Evolutionary conservation across 2,888 invertebrate species (phyloP), one percentile per base, ranked within the genome.

Genomic region (Diplolepis rosae): DNA sequence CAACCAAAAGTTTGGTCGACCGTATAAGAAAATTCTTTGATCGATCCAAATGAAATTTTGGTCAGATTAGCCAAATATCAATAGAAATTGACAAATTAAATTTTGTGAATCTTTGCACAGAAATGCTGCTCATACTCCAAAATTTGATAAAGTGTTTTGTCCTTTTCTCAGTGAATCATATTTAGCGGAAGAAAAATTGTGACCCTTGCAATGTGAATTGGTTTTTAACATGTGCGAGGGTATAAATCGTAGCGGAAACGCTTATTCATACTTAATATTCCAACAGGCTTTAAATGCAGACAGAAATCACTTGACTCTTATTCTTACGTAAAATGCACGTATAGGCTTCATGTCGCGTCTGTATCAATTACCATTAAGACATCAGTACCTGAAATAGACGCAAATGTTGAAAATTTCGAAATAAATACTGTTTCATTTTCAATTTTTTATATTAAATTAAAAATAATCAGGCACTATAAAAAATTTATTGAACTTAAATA

Each of bases 291-390:
- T 35, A 61, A 61, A 35, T 56, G 13, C 32, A 35, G 27, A 61
- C 61, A 27, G 13, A 61, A 42, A 35, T 42, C 7, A 24, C 7
- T 24, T 61, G 39, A 61, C 39, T 22, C 35, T 32, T 32, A 32
- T 54, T 32, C 11, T 54, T 56, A 35, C n/a, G 32, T 56, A 56
- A 56, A 22, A 48, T 48, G 11, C 48, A 48, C 22, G 48, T 56
- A 35, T 4, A 6, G 22, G 4, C 30, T 32, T 35, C 56, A 35
- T 11, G 24, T 27, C 28, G 28, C 15, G 2, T 27, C 1, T 27
- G 28, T 6, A 3, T 51, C 9, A 39, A 7, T 50, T 50, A 24
- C 27, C 11, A 24, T 50, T 50, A 4, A 50, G 27, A 50, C 9
- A 50, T 24, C 18, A 45, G 15, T n/a, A n/a, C n/a, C n/a, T n/a